Conservation (phyloP, 2,113 vertebrate species). For the Phaethon lepturus region DNA sequence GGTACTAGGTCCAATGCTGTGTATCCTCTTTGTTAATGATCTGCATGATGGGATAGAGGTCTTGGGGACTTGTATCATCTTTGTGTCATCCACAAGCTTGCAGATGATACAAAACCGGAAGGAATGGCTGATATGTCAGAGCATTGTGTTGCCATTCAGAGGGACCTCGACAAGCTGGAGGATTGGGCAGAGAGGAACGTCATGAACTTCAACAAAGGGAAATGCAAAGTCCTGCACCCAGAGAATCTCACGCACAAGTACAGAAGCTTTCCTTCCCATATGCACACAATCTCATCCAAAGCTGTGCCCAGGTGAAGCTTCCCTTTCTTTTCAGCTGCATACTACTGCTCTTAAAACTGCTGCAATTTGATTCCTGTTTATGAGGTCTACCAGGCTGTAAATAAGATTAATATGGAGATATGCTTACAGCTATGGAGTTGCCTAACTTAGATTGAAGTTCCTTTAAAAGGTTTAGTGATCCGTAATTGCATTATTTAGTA, state of each 20-base stretch:
- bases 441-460: background rate
- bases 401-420: conserved; percentile 23
- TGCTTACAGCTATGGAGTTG: background rate
- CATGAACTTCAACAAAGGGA: background rate
- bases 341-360: background rate
- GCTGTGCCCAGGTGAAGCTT: background rate
- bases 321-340: background rate
- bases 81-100: background rate
- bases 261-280: background rate
- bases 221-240: background rate
- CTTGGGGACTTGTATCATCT: background rate
- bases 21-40: background rate
- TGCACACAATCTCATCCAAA: background rate
- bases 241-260: background rate
- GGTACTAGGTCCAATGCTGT: background rate
- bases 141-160: background rate
- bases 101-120: background rate
- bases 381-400: background rate
- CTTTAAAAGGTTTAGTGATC: conserved; percentile 24
- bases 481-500: conserved; percentile 32
- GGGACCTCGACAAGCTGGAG: background rate
- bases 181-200: background rate
- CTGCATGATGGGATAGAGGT: background rate
- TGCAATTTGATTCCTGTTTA: background rate
- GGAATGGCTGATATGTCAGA: background rate